Conservation (phyloP, 2,888 invertebrate genomes). For the Harpalus rufipes region DNA sequence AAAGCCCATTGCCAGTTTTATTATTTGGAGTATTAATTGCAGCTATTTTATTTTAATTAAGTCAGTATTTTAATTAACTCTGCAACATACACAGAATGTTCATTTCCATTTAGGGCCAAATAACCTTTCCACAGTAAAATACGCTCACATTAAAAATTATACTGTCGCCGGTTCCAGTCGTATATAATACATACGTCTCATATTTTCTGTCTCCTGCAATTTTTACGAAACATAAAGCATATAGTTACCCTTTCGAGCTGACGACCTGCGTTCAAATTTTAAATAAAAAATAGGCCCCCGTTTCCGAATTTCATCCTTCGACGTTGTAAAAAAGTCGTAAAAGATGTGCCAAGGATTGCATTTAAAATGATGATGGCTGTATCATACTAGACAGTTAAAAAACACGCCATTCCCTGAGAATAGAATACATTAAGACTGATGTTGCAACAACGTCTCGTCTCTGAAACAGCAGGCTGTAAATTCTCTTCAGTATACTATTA, state of each 20-base stretch:
- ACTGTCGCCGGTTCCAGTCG: neutral
- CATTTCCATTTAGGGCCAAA: constrained; percentile 7
- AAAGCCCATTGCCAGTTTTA: neutral
- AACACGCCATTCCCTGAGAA: constrained; percentile 23
- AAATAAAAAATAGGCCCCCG: constrained; percentile 54
- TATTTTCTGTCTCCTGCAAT: constrained; percentile 42
- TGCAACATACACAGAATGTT: neutral
- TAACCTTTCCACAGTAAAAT: constrained; percentile 1
- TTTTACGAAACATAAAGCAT: constrained; percentile 62
- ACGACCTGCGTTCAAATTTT: constrained; percentile 56
- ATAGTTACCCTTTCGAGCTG: constrained; percentile 50
- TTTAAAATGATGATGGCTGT: constrained; percentile 45
- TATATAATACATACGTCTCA: constrained; percentile 30
- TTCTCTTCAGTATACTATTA: constrained; percentile 1
- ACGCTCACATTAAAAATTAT: constrained; percentile 22
- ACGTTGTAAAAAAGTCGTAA: constrained; percentile 46
- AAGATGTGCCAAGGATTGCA: constrained; percentile 37
- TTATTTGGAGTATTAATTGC: neutral
- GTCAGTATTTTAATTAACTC: constrained; percentile 14
- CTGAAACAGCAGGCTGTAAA: neutral
- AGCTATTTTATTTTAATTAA: constrained; percentile 27
- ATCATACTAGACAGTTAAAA: constrained; percentile 52
- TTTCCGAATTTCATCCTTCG: constrained; percentile 42
- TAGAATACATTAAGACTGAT: constrained; percentile 52
- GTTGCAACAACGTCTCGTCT: neutral